phyloP scores from a whole-genome alignment of 1,140 invertebrate species.

The Drosophila burlai region DNA sequence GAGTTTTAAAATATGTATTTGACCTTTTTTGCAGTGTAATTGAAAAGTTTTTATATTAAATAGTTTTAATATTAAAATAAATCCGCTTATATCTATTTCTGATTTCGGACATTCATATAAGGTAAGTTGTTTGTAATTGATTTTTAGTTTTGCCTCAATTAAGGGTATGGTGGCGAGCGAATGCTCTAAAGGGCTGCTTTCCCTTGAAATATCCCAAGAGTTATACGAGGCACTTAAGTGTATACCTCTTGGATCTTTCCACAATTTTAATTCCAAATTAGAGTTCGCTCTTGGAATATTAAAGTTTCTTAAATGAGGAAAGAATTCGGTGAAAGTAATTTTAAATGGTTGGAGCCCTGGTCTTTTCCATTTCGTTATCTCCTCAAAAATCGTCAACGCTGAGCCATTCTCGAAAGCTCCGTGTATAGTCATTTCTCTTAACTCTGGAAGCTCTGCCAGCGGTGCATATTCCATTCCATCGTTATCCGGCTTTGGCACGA shows the following conservation, averaged over 20 bases:
- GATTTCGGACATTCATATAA: no score
- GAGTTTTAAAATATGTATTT: no score
- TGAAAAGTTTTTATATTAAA: not conserved
- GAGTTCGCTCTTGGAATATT: not conserved
- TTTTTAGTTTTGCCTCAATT: no score
- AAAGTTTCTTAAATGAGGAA: not conserved
- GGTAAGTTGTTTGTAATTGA: no score
- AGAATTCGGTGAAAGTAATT: not conserved
- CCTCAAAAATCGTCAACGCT: not conserved
- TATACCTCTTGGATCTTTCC: not conserved
- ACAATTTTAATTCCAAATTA: fast-evolving
- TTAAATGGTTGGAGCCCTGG: not conserved
- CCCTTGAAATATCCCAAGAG: no score
- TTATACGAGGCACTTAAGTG: no score
- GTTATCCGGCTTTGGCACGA: not conserved
- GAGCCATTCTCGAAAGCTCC: not conserved
- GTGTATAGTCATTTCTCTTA: not conserved
- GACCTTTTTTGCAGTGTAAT: fast-evolving
- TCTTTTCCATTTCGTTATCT: not conserved
- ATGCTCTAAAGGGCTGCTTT: no score
- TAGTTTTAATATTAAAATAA: no score
- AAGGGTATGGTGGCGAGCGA: no score
- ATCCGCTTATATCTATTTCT: no score
- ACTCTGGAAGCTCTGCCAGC: not conserved
- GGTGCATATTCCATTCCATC: not conserved